Evolutionary conservation across 2,888 invertebrate genomes (phyloP).

Genomic region (Pterobdella sp.): DNA sequence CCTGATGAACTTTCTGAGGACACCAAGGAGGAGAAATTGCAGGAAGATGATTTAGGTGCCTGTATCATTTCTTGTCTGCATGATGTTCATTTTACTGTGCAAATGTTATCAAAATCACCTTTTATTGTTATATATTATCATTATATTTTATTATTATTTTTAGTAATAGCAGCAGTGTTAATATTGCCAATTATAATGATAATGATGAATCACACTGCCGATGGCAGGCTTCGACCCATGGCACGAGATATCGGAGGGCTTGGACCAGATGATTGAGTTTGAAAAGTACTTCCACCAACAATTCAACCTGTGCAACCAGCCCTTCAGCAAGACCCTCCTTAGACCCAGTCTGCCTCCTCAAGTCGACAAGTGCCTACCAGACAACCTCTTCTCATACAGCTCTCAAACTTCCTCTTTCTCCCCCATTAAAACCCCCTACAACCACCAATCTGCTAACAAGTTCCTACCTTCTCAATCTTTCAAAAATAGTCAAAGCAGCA

Average conservation of each 20-base stretch:
- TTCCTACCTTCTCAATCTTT: background rate
- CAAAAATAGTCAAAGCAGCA: background rate
- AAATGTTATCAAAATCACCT: background rate
- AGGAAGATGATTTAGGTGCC: too few species aligned
- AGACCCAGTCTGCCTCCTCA: background rate
- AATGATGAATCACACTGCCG: too few species aligned
- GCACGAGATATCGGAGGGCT: constrained; percentile 10
- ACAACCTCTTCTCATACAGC: background rate
- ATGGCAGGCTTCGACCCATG: constrained; percentile 20
- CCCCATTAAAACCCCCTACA: background rate
- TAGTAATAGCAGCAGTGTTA: too few species aligned
- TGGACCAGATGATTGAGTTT: background rate
- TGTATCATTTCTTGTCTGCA: too few species aligned
- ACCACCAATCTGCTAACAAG: background rate
- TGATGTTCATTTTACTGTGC: too few species aligned
- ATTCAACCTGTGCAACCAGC: constrained; percentile 1
- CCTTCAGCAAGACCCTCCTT: background rate
- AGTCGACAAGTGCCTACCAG: background rate
- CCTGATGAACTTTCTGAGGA: too few species aligned
- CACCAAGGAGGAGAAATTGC: too few species aligned
- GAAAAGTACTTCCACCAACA: constrained; percentile 14
- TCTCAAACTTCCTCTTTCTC: background rate
- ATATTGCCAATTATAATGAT: too few species aligned
- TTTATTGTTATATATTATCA: too few species aligned
- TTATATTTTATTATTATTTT: too few species aligned